Evolutionary conservation across 2,113 vertebrate genomes (phyloP).

Genomic region (Neolamprologus modestus): DNA sequence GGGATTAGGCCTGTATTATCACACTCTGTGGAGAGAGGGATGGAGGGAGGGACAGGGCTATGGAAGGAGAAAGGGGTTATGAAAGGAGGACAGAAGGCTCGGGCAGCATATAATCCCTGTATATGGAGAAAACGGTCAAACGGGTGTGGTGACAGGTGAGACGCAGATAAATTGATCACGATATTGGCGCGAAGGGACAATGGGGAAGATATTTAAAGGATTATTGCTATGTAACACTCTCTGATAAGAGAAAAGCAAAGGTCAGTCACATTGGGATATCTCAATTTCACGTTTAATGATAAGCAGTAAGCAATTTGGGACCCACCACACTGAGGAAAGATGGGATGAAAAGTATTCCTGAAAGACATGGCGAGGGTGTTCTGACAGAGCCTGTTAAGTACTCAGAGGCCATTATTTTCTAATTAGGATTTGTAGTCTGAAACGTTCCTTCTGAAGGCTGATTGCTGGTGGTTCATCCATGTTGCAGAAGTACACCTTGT

Average conservation of each 20-base stretch:
- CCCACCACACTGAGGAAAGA: neutral
- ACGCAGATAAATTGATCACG: neutral
- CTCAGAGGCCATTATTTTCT: constrained; percentile 33
- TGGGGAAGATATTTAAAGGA: neutral
- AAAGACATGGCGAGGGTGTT: neutral
- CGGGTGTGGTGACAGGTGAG: neutral
- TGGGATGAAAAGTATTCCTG: neutral
- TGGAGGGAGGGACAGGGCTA: constrained; percentile 1
- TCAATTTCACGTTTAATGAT: neutral
- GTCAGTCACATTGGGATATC: neutral
- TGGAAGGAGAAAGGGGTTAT: constrained; percentile 29
- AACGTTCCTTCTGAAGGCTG: constrained; percentile 1
- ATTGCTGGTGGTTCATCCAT: constrained; percentile 20
- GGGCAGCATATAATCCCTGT: constrained; percentile 1
- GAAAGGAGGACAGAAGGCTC: neutral
- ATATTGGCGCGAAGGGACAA: neutral
- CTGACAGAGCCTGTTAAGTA: neutral
- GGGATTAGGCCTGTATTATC: constrained; percentile 66
- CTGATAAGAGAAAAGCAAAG: neutral
- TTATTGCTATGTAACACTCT: neutral
- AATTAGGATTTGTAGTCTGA: constrained; percentile 35
- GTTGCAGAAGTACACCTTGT: constrained; percentile 36
- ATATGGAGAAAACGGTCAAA: neutral
- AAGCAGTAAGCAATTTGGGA: neutral
- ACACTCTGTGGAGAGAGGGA: constrained; percentile 31